Percentiles rank a stretch among this genome's conserved stretches.
phyloP scores from a whole-genome alignment of 2,888 invertebrate genomes.

The Heteromyza rotundicornis region DNA sequence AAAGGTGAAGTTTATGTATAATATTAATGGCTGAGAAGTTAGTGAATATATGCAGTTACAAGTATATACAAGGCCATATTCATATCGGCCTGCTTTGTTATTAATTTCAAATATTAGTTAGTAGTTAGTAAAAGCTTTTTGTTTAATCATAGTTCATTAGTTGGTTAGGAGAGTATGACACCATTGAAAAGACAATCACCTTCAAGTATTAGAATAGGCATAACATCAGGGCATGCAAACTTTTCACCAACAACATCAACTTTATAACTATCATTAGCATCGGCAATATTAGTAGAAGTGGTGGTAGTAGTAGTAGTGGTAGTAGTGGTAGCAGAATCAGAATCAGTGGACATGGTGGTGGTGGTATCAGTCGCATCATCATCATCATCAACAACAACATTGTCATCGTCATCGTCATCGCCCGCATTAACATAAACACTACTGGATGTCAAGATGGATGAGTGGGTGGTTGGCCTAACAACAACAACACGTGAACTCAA shows the following conservation, averaged over 20 bases:
- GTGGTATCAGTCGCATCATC: slow-evolving; percentile 25
- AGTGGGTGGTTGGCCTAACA: slow-evolving; percentile 13
- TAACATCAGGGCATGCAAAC: slow-evolving; percentile 70
- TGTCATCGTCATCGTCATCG: slow-evolving; percentile 11
- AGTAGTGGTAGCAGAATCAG: slow-evolving; percentile 57
- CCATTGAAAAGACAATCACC: slow-evolving; percentile 71
- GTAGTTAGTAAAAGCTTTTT: background rate
- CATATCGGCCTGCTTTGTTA: too few relatives aligned
- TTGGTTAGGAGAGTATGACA: slow-evolving; percentile 18
- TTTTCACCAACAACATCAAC: slow-evolving; percentile 37
- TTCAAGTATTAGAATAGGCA: slow-evolving; percentile 84
- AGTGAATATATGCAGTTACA: too few relatives aligned
- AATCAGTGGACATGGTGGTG: slow-evolving; percentile 28
- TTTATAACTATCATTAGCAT: slow-evolving; percentile 16
- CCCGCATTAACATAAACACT: slow-evolving; percentile 8
- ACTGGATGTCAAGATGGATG: slow-evolving; percentile 19
- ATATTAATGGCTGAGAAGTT: too few relatives aligned
- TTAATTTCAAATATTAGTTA: too few relatives aligned
- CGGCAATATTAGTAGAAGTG: slow-evolving; percentile 20
- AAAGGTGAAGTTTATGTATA: too few relatives aligned
- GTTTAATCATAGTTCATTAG: background rate
- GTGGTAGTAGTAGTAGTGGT: slow-evolving; percentile 46
- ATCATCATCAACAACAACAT: slow-evolving; percentile 23
- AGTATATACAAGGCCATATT: too few relatives aligned
- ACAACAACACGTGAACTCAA: background rate